phyloP scores from a whole-genome alignment of 2,113 vertebrate genomes.

The Coturnix japonica region DNA sequence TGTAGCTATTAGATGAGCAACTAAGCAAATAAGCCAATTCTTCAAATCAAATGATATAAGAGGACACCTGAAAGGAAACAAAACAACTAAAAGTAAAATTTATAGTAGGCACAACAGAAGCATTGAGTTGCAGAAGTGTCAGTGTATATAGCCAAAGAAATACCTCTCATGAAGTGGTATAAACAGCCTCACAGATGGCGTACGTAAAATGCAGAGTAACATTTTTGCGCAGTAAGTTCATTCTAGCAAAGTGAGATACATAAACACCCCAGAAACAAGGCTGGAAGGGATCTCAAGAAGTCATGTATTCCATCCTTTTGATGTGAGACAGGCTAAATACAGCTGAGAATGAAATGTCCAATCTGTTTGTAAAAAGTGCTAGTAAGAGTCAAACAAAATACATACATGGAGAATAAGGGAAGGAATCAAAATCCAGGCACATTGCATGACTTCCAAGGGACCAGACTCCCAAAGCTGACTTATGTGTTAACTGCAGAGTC shows the following conservation, averaged over 20 bases:
- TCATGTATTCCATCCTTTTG: background rate
- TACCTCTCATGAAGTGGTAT: background rate
- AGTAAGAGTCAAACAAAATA: accelerated
- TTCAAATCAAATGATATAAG: background rate
- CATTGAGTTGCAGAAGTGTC: background rate
- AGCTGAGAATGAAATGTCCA: background rate
- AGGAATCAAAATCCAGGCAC: background rate
- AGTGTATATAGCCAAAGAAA: accelerated
- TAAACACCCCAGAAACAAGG: background rate
- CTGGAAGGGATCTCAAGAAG: background rate
- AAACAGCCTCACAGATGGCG: background rate
- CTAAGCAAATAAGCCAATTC: background rate
- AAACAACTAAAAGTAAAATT: background rate
- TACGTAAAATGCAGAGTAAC: accelerated
- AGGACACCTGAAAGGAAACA: background rate
- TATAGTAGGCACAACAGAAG: background rate
- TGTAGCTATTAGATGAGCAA: background rate
- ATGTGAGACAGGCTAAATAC: background rate
- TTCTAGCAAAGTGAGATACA: background rate
- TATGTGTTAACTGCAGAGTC: background rate
- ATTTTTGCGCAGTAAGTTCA: background rate
- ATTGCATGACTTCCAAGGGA: background rate
- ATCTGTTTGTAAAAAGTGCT: background rate
- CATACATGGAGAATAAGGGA: background rate
- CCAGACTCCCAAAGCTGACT: background rate